Conservation (phyloP, 2,888 invertebrate species). For the Acutogordius australiensis region DNA sequence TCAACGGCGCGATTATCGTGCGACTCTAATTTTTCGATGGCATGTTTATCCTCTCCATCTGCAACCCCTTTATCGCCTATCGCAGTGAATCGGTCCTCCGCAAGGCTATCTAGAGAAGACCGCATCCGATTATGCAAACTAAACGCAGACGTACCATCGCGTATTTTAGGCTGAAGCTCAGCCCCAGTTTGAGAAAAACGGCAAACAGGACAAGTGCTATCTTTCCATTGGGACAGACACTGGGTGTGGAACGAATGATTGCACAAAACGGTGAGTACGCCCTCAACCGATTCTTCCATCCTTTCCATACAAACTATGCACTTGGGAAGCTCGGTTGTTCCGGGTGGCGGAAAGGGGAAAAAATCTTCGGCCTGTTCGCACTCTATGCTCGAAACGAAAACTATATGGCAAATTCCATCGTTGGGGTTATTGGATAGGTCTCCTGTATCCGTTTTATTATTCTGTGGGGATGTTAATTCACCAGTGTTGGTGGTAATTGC, state of each 20-base stretch:
- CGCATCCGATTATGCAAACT: too few species aligned
- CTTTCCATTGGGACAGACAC: constrained; percentile 80
- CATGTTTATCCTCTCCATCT: too few species aligned
- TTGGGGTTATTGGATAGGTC: constrained; percentile 45
- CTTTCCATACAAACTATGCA: constrained; percentile 78
- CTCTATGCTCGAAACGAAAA: constrained; percentile 74
- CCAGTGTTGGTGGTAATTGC: background rate
- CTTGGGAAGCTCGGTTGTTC: constrained; percentile 72
- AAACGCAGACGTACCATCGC: background rate
- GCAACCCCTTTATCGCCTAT: too few species aligned
- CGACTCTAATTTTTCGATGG: too few species aligned
- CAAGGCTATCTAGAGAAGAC: background rate
- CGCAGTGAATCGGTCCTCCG: too few species aligned
- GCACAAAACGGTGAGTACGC: constrained; percentile 78
- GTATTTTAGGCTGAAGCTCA: background rate
- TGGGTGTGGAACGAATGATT: constrained; percentile 89
- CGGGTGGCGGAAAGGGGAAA: constrained; percentile 28
- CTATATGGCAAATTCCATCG: constrained; percentile 62
- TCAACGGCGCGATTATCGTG: too few species aligned
- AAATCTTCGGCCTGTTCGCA: constrained; percentile 32
- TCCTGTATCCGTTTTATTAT: background rate
- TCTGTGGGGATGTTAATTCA: background rate
- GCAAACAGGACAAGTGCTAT: constrained; percentile 76
- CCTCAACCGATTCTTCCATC: constrained; percentile 80
- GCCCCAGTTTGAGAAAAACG: constrained; percentile 50